Percentiles rank a stretch among this genome's conserved stretches.
Conservation (phyloP, 2,113 vertebrate genomes). For the Indicator indicator region DNA sequence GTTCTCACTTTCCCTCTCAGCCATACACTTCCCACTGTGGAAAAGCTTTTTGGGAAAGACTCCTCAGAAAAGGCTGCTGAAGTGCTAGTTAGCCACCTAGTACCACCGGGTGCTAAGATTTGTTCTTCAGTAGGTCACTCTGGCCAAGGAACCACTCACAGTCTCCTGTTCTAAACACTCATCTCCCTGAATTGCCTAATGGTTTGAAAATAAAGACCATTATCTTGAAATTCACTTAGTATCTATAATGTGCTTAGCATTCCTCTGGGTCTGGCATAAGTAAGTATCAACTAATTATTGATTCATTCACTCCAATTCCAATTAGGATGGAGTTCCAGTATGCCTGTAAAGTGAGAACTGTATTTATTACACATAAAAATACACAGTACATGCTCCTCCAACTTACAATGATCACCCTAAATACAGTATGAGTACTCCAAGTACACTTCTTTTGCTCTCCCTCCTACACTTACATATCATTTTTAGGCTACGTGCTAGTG, state of each 20-base stretch:
- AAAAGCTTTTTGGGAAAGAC: neutral
- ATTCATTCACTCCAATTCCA: slow-evolving; percentile 8
- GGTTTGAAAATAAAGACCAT: slow-evolving; percentile 6
- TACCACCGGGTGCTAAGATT: neutral
- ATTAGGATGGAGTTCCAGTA: neutral
- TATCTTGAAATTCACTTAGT: neutral
- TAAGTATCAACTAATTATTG: slow-evolving; percentile 33
- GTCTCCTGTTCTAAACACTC: neutral
- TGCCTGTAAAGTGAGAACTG: slow-evolving; percentile 33
- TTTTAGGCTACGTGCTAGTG: slow-evolving; percentile 30
- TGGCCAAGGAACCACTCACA: neutral
- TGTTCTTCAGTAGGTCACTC: neutral
- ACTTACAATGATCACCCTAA: slow-evolving; percentile 9
- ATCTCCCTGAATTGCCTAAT: neutral
- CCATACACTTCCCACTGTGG: fast-evolving
- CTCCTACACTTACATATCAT: slow-evolving; percentile 27
- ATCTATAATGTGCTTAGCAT: neutral
- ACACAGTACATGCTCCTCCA: neutral
- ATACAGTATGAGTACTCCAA: slow-evolving; percentile 28
- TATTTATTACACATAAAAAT: slow-evolving; percentile 42
- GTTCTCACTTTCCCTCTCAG: neutral
- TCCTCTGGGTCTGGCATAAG: slow-evolving; percentile 5
- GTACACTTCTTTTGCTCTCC: slow-evolving; percentile 13
- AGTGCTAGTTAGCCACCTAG: neutral
- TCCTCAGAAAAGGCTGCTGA: neutral